These are phyloP conservation scores for Aotus griseimembra DNA, from an alignment of 2,797 vertebrate genomes.

Conservation along the genomic window DNA sequence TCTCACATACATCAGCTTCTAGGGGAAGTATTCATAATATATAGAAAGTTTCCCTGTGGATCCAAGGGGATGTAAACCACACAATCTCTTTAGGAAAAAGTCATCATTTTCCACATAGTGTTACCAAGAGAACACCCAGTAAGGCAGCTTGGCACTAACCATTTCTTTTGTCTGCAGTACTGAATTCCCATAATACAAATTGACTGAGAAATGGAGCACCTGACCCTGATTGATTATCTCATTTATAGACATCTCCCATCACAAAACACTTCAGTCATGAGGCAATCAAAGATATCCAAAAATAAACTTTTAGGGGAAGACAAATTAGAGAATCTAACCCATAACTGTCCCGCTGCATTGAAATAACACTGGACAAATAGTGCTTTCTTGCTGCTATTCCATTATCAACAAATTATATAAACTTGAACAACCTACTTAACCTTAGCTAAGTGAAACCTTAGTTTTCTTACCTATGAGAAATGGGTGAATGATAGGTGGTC, in stretches of 20 bases:
- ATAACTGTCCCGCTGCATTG: background rate
- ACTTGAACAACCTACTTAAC: background rate
- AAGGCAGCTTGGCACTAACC: background rate
- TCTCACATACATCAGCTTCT: slow-evolving; percentile 12
- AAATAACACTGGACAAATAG: background rate
- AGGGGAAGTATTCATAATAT: slow-evolving; percentile 22
- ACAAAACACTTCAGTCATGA: background rate
- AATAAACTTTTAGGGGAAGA: background rate
- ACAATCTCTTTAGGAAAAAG: background rate
- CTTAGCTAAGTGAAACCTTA: background rate
- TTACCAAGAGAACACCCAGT: background rate
- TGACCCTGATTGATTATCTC: background rate
- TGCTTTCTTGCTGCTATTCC: background rate
- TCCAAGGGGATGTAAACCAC: background rate
- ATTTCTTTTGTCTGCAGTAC: background rate
- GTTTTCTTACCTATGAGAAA: background rate
- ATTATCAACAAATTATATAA: background rate
- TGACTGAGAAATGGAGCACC: background rate
- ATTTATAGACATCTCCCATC: background rate
- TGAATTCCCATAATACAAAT: background rate
- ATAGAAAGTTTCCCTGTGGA: slow-evolving; percentile 14
- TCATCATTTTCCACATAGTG: background rate
- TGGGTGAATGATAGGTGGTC: background rate
- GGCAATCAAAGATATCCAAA: background rate
- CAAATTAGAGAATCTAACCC: background rate